Evolutionary conservation across 2,113 vertebrate genomes (phyloP), one percentile per base, ranked within the genome.

Genomic region (Mionectes macconnelli): DNA sequence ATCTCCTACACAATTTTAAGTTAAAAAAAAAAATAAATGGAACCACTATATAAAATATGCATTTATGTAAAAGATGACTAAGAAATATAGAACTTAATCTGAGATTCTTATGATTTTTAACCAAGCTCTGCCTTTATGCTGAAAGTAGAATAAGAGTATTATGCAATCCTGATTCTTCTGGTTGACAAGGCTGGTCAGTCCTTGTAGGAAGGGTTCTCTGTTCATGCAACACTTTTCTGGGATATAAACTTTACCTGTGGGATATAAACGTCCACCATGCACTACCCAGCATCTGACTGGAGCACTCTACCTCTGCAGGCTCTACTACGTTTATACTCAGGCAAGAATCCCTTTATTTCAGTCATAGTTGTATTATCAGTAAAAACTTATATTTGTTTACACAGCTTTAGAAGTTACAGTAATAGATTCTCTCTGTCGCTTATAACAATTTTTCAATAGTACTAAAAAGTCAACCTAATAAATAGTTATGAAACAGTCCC

Each of bases 151-250:
- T 23, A 69, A 30, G 8, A 69, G 8, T 50, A 7, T 50, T 28
- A 45, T 0, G 0, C 1, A 2, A 33, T 18, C 18, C 31, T 20
- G 6, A 18, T 12, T 52, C 24, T 64, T 67, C 7, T 7, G 35
- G n/a, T n/a, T n/a, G n/a, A n/a, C 50, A 5, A 4, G 14, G 24
- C 11, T 57, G 20, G 19, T 56, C 49, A 75, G 16, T 15, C 47
- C 24, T 68, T 39, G 21, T 14, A 60, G 18, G 10, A 73, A 45
- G 49, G 12, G 10, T 24, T 83, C 53, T 75, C 39, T 3, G 5
- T 52, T 79, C 40, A 33, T 14, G 37, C 13, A 68, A 57, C 8
- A 19, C 6, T 64, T 85, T 44, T 20, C 31, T 63, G n/a, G n/a
- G 25, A 30, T 47, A 25, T 40, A 21, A 53, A 45, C 6, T 53